Conservation (phyloP, 2,797 vertebrate species). For the Naso thynnoides region DNA sequence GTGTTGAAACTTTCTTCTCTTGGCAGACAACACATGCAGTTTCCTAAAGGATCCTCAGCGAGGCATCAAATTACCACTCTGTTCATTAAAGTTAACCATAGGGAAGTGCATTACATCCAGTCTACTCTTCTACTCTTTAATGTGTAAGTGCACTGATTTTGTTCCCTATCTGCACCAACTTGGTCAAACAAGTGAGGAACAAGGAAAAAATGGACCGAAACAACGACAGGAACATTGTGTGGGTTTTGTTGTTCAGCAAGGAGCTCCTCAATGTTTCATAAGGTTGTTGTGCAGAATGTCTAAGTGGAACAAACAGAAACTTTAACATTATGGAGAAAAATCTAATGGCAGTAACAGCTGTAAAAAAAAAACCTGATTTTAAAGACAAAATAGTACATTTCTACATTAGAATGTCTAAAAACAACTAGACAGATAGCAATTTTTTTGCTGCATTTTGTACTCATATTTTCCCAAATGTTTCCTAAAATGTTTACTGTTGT, state of each 20-base stretch:
- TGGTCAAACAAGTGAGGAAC: slow-evolving; percentile 22
- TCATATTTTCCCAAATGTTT: too few species aligned
- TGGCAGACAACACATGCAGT: background rate
- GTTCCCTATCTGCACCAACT: slow-evolving; percentile 15
- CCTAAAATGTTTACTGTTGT: too few species aligned
- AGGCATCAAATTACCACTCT: background rate
- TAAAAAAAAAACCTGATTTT: slow-evolving; percentile 7
- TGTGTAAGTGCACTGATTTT: background rate
- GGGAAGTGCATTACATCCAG: background rate
- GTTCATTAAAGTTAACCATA: background rate
- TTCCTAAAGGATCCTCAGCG: slow-evolving; percentile 11
- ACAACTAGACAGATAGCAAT: too few species aligned
- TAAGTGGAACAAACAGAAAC: slow-evolving; percentile 24
- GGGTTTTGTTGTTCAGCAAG: slow-evolving; percentile 45
- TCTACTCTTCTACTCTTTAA: background rate
- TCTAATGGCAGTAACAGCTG: background rate
- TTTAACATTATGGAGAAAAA: slow-evolving; percentile 11
- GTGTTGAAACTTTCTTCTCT: background rate
- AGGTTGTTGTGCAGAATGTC: slow-evolving; percentile 47
- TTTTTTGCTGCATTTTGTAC: too few species aligned
- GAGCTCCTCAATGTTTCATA: slow-evolving; percentile 67
- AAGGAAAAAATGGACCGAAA: slow-evolving; percentile 35
- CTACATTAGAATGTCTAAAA: too few species aligned
- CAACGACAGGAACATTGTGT: slow-evolving; percentile 30
- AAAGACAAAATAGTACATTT: too few species aligned